Conservation (phyloP, 1,140 invertebrate genomes). For the Drosophila ironensis region DNA sequence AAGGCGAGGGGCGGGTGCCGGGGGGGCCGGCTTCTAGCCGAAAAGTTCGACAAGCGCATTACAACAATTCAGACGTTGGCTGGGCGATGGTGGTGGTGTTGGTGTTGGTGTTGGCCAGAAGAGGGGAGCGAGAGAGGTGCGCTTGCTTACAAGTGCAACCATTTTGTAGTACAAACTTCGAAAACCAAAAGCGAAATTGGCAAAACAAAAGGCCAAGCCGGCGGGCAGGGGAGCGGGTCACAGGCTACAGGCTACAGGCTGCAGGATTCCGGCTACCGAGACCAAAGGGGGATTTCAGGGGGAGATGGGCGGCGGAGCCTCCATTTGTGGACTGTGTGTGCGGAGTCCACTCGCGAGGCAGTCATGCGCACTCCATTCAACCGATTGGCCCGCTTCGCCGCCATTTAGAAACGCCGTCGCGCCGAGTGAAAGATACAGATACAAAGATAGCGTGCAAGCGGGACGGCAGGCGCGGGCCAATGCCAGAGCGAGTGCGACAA, state of each 20-base stretch:
- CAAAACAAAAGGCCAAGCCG: conserved; percentile 57
- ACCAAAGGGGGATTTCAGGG: too few relatives aligned
- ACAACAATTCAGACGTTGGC: conserved; percentile 67
- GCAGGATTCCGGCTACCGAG: background rate
- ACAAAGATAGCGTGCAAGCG: conserved; percentile 8
- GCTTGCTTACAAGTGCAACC: conserved; percentile 81
- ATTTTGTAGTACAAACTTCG: conserved; percentile 81
- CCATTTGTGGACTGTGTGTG: conserved; percentile 68
- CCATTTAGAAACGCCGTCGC: conserved; percentile 65
- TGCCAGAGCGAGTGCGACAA: conserved; percentile 55
- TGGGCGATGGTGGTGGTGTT: too few relatives aligned
- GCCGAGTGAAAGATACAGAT: conserved; percentile 2
- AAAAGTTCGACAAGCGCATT: conserved; percentile 79
- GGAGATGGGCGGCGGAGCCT: too few relatives aligned
- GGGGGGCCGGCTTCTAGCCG: conserved; percentile 48
- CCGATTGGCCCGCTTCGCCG: conserved; percentile 81
- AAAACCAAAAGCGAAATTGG: conserved; percentile 80
- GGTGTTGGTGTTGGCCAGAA: too few relatives aligned
- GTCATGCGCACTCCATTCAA: conserved; percentile 68
- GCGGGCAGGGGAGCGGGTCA: background rate
- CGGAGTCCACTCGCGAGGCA: conserved; percentile 26
- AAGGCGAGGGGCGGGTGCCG: background rate
- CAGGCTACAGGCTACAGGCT: background rate
- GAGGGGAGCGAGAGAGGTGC: conserved; percentile 20
- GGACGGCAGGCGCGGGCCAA: conserved; percentile 26